phyloP scores from a whole-genome alignment of 2,888 invertebrate species.

The Odontocerum albicorne region DNA sequence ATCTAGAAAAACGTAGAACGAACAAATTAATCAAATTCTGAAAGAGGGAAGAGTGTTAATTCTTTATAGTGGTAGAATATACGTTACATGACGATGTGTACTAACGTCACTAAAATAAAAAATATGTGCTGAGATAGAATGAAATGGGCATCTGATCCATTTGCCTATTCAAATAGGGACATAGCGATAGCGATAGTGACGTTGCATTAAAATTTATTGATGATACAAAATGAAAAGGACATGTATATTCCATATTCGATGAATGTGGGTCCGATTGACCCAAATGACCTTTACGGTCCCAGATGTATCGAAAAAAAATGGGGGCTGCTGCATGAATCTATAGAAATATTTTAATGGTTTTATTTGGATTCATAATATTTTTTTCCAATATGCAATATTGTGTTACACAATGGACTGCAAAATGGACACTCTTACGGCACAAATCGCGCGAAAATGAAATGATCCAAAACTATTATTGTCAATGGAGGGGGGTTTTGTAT shows the following conservation, averaged over 20 bases:
- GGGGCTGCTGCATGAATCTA: constrained; percentile 7
- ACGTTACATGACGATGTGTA: no score
- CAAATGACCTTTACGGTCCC: constrained; percentile 29
- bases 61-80: no score
- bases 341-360: constrained; percentile 31
- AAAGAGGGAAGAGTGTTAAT: background rate
- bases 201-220: background rate
- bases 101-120: no score
- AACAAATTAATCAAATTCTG: background rate
- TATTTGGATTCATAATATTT: constrained; percentile 26
- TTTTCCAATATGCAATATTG: constrained; percentile 3
- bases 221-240: background rate
- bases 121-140: background rate
- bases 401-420: background rate
- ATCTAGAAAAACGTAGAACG: no score
- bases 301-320: constrained; percentile 18
- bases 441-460: background rate
- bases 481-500: no score
- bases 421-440: background rate
- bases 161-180: background rate
- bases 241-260: background rate
- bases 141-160: no score
- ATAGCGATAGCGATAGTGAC: background rate
- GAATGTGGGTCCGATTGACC: constrained; percentile 30
- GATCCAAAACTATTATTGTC: no score